Evolutionary conservation across 2,888 invertebrate genomes (phyloP), one percentile per base, ranked within the genome.

Genomic region (Leptinotarsa haldemani): DNA sequence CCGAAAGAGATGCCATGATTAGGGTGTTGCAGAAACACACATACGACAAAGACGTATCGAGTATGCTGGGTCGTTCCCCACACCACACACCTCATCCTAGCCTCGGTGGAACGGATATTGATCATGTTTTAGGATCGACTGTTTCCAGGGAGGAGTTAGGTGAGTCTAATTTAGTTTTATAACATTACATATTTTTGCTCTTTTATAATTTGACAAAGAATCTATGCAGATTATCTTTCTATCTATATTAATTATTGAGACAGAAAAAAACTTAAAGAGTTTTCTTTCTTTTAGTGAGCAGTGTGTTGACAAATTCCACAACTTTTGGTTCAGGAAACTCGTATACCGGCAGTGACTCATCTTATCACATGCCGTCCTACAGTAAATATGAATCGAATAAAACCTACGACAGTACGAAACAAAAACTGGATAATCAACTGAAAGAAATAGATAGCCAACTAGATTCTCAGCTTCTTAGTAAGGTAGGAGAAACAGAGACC

Each of bases 1-100:
- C 95, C 0, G 96, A 97, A 86, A 92, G 94, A 73, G 96, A 97
- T 85, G 96, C 96, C 0, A 95, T 97, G 94, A 95, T 97, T 81
- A 92, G 94, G 81, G 95, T 96, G 25, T 89, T 96, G 58, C 95
- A 96, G 88, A 94, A 94, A 81, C 94, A 94, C 84, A 93, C 94
- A 0, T 91, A 91, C 70, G 93, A 93, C 83, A 92, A 93, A 79
- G 93, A 93, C 69, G 92, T 92, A 82, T 88, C 89, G 47, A 88
- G 88, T 80, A 89, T 89, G 84, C 81, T 89, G 73, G 87, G 88
- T 53, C 84, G 88, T 73, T 88, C 88, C 15, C 88, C 88, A 12
- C 89, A 89, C 82, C 89, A 89, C 75, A 89, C 89, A 50, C 89
- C 89, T 7, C 89, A 89, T 81, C 87, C 88, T 12, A 89, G 89